Base-by-base conservation (phyloP, 2,797 vertebrate species). In the Mallotus villosus region DNA sequence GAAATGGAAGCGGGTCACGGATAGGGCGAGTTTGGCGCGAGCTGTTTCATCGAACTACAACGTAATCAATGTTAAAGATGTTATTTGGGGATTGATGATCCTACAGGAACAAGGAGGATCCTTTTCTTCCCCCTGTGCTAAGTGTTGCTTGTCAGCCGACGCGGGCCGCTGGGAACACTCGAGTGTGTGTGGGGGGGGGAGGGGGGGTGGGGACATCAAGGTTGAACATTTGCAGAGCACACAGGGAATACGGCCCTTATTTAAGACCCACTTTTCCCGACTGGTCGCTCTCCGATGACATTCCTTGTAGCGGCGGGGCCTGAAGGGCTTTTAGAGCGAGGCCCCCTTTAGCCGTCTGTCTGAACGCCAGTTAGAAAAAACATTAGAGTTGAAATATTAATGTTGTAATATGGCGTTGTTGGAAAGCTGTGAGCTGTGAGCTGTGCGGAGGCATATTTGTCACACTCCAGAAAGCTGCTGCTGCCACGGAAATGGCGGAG, bases 341-440 rank as follows among this genome's bases (percentile, higher is more conserved):
- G 72, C 74, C 70, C 37, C 76, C 61, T 59, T 84, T 74, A 82
- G 83, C 86, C 84, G 76, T 81, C 85, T 89, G 85, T 86, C 87
- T 85, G 81, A 85, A 82, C 81, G 86, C 84, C 84, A 87, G 90
- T 92, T 90, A 90, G 87, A 86, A 84, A 84, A 91, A 92, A 90
- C 90, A 92, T 91, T 90, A 89, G 82, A 86, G 71, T 82, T 93
- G 88, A 93, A 93, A 92, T 92, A 93, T 93, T 92, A 90, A 93
- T 92, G 86, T 66, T 60, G 86, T 91, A 91, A 92, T 92, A 92
- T 91, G 92, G 86, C 85, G 86, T 90, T 90, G 89, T 92, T 92
- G 89, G 90, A 92, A 86, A 81, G 88, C 89, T 90, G 73, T 90
- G 88, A 86, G 81, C 85, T 90, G 73, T 90, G 88, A 86, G 81